Conservation (phyloP, 1,140 invertebrate genomes). For the Dufourea novaeangliae region DNA sequence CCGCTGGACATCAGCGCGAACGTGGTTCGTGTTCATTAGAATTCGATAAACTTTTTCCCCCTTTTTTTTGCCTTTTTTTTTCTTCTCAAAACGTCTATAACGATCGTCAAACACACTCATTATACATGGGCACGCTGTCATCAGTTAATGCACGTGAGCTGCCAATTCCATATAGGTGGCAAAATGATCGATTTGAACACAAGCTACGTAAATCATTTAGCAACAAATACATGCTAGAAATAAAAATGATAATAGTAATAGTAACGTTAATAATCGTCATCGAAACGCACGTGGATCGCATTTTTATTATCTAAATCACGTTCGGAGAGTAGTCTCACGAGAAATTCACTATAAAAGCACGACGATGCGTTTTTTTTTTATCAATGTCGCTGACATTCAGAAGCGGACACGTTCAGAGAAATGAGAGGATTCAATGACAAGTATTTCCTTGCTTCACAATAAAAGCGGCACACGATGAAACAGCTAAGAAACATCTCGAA, state of each 20-base stretch:
- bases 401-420: neutral
- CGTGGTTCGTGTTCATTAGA: constrained; percentile 8
- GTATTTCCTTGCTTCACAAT: neutral
- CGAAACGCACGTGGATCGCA: constrained; percentile 10
- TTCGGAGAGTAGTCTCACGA: constrained; percentile 13
- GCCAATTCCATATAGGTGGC: constrained; percentile 57
- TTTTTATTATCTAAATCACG: constrained; percentile 21
- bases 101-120: constrained; percentile 30
- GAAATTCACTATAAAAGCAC: constrained; percentile 19
- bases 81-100: constrained; percentile 29
- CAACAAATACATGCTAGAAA: constrained; percentile 40
- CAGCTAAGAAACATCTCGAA: neutral
- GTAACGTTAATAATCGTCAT: constrained; percentile 1
- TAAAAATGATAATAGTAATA: constrained; percentile 25
- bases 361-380: neutral
- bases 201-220: constrained; percentile 50
- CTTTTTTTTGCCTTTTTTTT: neutral
- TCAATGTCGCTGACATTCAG: neutral
- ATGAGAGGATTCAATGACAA: neutral
- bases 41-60: constrained; percentile 17
- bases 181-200: constrained; percentile 46
- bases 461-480: neutral
- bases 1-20: constrained; percentile 12
- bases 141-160: constrained; percentile 46
- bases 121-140: constrained; percentile 12